Conservation (phyloP, 2,113 vertebrate species). For the Choloepus hoffmanni region DNA sequence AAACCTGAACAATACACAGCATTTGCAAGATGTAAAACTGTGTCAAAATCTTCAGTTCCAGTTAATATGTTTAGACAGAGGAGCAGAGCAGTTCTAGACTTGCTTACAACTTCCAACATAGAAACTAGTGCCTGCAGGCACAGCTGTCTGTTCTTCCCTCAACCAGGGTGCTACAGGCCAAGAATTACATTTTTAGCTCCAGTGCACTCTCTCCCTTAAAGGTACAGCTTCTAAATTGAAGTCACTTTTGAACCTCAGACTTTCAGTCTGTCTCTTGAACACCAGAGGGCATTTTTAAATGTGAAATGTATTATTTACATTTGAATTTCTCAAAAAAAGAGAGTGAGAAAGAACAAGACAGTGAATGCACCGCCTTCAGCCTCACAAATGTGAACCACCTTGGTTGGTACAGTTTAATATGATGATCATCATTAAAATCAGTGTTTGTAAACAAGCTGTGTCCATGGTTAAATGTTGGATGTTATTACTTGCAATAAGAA, state of each 20-base stretch:
- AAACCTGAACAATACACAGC: neutral
- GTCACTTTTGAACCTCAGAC: neutral
- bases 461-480: neutral
- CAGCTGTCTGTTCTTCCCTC: neutral
- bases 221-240: neutral
- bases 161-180: neutral
- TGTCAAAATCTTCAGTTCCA: neutral
- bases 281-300: neutral
- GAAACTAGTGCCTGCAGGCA: neutral
- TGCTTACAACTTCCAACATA: neutral
- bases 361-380: neutral
- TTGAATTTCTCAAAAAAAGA: conserved; percentile 18
- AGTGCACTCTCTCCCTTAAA: neutral
- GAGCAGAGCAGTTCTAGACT: neutral
- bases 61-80: neutral
- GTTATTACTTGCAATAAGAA: neutral
- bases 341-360: neutral
- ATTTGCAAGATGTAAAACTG: neutral
- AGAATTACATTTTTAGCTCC: neutral
- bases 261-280: neutral
- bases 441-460: neutral
- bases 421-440: too few relatives aligned
- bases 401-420: neutral
- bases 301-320: neutral
- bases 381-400: neutral